Base-by-base conservation (phyloP, 2,113 vertebrate genomes). In the Paramisgurnus dabryanus region DNA sequence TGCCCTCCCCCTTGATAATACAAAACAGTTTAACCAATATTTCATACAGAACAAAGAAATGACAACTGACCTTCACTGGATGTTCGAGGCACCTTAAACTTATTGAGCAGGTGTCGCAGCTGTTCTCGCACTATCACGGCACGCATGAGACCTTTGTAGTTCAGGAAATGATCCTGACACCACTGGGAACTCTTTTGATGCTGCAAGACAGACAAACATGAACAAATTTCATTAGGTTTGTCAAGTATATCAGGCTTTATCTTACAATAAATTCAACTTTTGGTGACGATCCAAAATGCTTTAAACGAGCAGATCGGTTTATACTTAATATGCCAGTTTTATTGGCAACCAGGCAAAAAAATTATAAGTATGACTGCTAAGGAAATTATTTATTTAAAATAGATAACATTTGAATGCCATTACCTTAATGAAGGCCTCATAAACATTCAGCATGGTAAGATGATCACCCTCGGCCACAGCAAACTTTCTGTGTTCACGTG, bases 381-480 rank as follows among this genome's bases (percentile, higher is more conserved):
- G 2, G 8, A 57, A 15, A 40, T 27, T 7, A 3, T 34, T 34
- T 34, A 34, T 34, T 34, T 34, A 9, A 55, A 1, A 27, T 4
- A 22, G 9, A 11, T 11, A 27, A 5, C 6, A 13, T 53, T 22
- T 11, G 7, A 7, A 5, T 43, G 15, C 2, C 6, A 12, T 88
- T 92, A 99, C 98, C 94, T 98, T 98, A 82, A 98, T 93, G 88
- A 98, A 99, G 3, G 98, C 96, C 90, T 99, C 98, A 50, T 96
- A 99, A 58, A 99, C 94, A 17, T 99, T 99, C 84, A 99, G 94
- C 97, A 99, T 98, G 53, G 97, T 98, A 80, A 99, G 95, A 80
- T 99, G 98, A 82, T 99, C 98, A 22, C 98, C 98, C 82, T 99
- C 98, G 7, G 96, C 97, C 75, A 99, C 98, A 17, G 98, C 96